Evolutionary conservation across 2,797 vertebrate species (phyloP).

Genomic region (Notolabrus celidotus): DNA sequence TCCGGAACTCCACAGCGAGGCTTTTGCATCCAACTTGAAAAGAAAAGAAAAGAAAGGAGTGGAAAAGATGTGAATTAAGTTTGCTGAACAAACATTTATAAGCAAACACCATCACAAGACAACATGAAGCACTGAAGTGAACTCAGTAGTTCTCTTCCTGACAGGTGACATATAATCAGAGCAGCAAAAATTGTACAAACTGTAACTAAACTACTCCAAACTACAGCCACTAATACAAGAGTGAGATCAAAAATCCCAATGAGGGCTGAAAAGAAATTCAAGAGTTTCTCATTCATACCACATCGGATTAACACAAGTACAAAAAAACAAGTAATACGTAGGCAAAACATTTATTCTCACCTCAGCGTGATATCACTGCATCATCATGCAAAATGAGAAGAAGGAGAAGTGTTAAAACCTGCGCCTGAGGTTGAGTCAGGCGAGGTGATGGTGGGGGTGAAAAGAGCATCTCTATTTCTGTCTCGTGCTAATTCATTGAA

Average conservation of each 20-base stretch:
- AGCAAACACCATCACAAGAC: conserved; percentile 39
- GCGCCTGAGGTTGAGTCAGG: conserved; percentile 40
- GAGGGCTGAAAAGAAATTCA: conserved; percentile 19
- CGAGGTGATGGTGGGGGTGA: conserved; percentile 27
- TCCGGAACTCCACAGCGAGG: conserved; percentile 97
- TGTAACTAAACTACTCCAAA: conserved; percentile 48
- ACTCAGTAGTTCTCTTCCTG: conserved; percentile 60
- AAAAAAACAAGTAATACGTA: conserved; percentile 48
- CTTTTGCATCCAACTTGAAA: conserved; percentile 96
- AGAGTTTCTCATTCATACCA: conserved; percentile 54
- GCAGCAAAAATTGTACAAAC: conserved; percentile 47
- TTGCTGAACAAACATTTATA: conserved; percentile 1
- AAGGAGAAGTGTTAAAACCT: conserved; percentile 76
- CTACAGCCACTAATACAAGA: conserved; percentile 26
- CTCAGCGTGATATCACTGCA: conserved; percentile 84
- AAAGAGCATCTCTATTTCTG: conserved; percentile 57
- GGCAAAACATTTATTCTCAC: conserved; percentile 77
- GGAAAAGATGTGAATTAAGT: conserved; percentile 4
- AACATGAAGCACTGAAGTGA: conserved; percentile 49
- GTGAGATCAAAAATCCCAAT: conserved; percentile 8
- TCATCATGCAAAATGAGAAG: conserved; percentile 81
- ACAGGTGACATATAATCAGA: conserved; percentile 37
- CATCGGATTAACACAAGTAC: conserved; percentile 46
- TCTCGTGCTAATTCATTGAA: conserved; percentile 39
- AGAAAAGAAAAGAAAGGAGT: conserved; percentile 1